Base-by-base conservation (phyloP, 2,113 vertebrate species). In the Elaphurus davidianus region DNA sequence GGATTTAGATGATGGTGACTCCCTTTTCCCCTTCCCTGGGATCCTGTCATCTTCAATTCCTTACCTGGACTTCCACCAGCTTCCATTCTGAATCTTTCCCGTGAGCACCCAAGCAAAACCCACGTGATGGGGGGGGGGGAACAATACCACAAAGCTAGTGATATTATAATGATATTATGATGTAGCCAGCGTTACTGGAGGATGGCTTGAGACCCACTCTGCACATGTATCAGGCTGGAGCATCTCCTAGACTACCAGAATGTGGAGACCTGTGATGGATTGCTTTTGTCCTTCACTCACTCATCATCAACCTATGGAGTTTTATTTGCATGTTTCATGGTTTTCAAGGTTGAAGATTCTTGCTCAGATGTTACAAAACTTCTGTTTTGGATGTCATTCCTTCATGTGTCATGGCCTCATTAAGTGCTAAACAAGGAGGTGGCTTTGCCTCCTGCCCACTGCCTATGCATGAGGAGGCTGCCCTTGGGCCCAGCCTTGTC, bases 41-140 rank as follows among this genome's bases (percentile, higher is more conserved):
- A n/a, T 52, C 30, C 2, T 50, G 47, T 52, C 17, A 33, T n/a
- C 47, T 81, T 81, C 47, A 81, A 4, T 52, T 81, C 28, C 78
- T 52, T 81, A 81, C 3, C 10, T 81, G 78, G 78, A 10, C 47
- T 50, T 81, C 30, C 17, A 81, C 5, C 47, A 52, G 17, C 78
- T 19, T 81, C 78, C 47, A 21, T 33, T 52, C 3, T 52, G 17
- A 52, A 52, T 52, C 45, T 21, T 81, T 33, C 78, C 78, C 0
- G 1, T 21, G 16, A 81, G 47, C 30, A 81, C 16, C 17, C 16
- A 52, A 81, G 9, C 16, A 1, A 81, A 52, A 81, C 47, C 45
- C 78, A 52, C 9, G 19, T 1, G 9, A 52, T 11, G 19, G 9
- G 2, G 5, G 11, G 11, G 47, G 2, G 47, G 9, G 9, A 3